Conservation (phyloP, 2,113 vertebrate genomes). For the Prionailurus viverrinus region DNA sequence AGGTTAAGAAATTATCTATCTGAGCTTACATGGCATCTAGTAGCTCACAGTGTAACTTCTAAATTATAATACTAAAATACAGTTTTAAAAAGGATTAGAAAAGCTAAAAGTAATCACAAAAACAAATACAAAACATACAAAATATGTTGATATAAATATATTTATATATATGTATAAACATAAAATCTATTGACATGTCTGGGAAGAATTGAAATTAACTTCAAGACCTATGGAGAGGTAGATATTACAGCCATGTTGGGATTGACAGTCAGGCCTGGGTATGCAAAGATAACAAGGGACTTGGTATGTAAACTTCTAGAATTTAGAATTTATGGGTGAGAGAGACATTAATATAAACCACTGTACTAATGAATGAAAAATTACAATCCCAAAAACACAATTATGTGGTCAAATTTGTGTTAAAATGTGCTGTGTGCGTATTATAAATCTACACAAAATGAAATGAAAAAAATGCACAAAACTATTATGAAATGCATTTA, state of each 20-base stretch:
- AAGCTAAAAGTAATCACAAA: not conserved
- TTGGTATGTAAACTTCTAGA: not conserved
- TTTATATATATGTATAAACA: too few species aligned
- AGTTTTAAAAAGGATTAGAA: not conserved
- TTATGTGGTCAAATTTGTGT: conserved; percentile 21
- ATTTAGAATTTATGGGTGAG: not conserved
- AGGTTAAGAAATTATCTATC: not conserved
- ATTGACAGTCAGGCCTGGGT: not conserved
- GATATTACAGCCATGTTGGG: not conserved
- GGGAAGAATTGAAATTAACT: not conserved
- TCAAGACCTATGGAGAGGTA: not conserved
- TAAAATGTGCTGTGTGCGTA: not conserved
- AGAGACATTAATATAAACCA: not conserved
- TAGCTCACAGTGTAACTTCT: not conserved
- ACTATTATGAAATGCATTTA: not conserved
- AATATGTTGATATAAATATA: too few species aligned
- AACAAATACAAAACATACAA: not conserved
- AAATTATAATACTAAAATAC: conserved; percentile 11
- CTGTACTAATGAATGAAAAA: not conserved
- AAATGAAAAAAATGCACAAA: not conserved
- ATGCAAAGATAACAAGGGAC: not conserved
- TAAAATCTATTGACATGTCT: not conserved
- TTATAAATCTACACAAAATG: not conserved
- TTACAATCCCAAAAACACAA: not conserved
- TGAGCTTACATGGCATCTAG: not conserved